phyloP scores from a whole-genome alignment of 2,888 invertebrate species.

The Pherbina coryleti region DNA sequence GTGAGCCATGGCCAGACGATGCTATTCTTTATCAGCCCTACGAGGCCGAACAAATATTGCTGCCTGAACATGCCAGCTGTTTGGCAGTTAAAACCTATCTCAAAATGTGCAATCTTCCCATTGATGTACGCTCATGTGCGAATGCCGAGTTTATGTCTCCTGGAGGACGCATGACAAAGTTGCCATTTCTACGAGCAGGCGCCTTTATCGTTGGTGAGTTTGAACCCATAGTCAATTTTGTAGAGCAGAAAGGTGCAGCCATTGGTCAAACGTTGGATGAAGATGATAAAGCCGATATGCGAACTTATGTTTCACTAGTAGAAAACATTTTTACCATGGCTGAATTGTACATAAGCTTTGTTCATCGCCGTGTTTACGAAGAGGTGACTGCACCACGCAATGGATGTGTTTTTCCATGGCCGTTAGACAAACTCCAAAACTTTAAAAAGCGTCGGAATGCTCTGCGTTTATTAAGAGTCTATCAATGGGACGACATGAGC shows the following conservation, averaged over 20 bases:
- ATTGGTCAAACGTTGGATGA: slow-evolving; percentile 80
- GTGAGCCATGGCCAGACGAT: slow-evolving; percentile 92
- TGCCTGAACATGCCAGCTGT: slow-evolving; percentile 95
- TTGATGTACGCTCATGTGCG: slow-evolving; percentile 82
- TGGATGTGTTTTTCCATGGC: slow-evolving; percentile 94
- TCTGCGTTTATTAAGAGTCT: slow-evolving; percentile 79
- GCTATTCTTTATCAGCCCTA: slow-evolving; percentile 89
- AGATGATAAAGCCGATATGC: slow-evolving; percentile 89
- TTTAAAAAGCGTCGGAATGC: slow-evolving; percentile 80
- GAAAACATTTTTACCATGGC: slow-evolving; percentile 91
- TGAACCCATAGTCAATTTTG: slow-evolving; percentile 91
- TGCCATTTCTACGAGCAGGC: slow-evolving; percentile 93
- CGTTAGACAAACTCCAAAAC: slow-evolving; percentile 85
- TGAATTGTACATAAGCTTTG: slow-evolving; percentile 89
- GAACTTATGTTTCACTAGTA: slow-evolving; percentile 92
- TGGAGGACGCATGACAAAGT: slow-evolving; percentile 78
- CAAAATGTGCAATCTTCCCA: slow-evolving; percentile 90
- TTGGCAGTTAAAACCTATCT: slow-evolving; percentile 93
- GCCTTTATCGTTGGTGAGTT: slow-evolving; percentile 90
- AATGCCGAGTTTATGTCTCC: slow-evolving; percentile 99
- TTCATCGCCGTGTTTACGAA: slow-evolving; percentile 82
- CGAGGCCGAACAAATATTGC: slow-evolving; percentile 92
- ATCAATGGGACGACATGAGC: slow-evolving; percentile 86
- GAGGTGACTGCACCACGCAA: slow-evolving; percentile 87
- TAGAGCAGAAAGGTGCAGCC: slow-evolving; percentile 85